Percentiles rank a stretch among this genome's conserved stretches.
Conservation (phyloP, 1,140 invertebrate genomes). For the Lordiphosa clarofinis region DNA sequence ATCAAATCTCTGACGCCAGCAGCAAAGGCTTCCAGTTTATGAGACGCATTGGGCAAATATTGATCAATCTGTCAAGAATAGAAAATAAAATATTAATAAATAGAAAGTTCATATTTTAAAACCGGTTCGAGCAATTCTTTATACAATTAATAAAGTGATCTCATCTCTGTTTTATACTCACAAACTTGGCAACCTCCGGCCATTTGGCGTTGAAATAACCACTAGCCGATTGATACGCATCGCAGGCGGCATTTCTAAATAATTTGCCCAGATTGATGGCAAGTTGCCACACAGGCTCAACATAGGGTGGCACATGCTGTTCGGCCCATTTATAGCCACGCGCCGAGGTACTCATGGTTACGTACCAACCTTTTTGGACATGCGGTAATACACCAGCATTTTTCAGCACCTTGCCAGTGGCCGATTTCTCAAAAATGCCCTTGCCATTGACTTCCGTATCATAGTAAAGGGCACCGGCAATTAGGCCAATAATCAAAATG, state of each 20-base stretch:
- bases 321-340: constrained; percentile 84
- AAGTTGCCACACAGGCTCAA: constrained; percentile 83
- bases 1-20: constrained; percentile 79
- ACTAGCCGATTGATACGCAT: constrained; percentile 81
- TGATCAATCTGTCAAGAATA: constrained; percentile 82
- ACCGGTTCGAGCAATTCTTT: constrained; percentile 36
- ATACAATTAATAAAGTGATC: constrained; percentile 30
- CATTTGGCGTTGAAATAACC: constrained; percentile 81
- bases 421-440: constrained; percentile 73
- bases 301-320: constrained; percentile 84
- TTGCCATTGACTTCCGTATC: constrained; percentile 77
- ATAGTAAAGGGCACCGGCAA: constrained; percentile 79
- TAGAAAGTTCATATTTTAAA: constrained; percentile 21
- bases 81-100: constrained; percentile 1
- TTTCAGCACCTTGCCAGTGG: constrained; percentile 82
- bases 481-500: constrained; percentile 80
- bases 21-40: constrained; percentile 81
- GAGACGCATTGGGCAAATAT: constrained; percentile 85
- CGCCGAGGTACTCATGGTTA: constrained; percentile 81
- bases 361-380: constrained; percentile 82
- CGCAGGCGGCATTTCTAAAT: constrained; percentile 80
- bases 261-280: constrained; percentile 82
- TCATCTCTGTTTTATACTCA: constrained; percentile 79
- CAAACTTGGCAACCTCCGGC: constrained; percentile 82
- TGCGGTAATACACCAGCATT: constrained; percentile 83